Base-by-base conservation (phyloP, 2,797 vertebrate genomes). In the Myripristis jacobus region DNA sequence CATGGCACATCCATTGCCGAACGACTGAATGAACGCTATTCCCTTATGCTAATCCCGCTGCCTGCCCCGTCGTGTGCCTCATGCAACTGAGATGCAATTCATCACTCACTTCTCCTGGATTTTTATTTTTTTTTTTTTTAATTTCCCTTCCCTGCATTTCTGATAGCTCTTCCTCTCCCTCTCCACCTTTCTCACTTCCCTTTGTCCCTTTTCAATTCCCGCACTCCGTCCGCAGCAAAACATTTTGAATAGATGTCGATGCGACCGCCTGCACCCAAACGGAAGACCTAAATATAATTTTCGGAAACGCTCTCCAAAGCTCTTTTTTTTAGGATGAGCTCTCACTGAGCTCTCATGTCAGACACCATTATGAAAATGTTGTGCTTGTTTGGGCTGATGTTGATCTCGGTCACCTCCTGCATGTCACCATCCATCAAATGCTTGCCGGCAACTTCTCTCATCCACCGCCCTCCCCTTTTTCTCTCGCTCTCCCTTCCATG, bases 11-110 rank as follows among this genome's bases (percentile, higher is more conserved):
- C 70, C 55, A 54, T 70, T 76, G 73, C 64, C 52, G 59, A 81
- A 29, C 73, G 67, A 16, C 54, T 76, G 78, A 73, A 72, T 73
- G 66, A 71, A 79, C 66, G 75, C 73, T 79, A 82, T 76, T 69
- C 65, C 70, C 64, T 72, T 25, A 68, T 81, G 78, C 66, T 66
- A 75, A 72, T 77, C 61, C 52, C 47, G 24, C 63, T 41, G 62
- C 25, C 75, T 41, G 25, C 34, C 53, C 53, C 57, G 53, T 52
- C 53, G 8, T n/a, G 66, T 22, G 57, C 67, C 74, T 77, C 46
- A 8, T 80, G 75, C 70, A 41, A 68, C 47, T 67, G 41, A 68
- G 58, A 70, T 59, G 53, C 62, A 64, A 72, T 77, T 64, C 3
- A 1, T 79, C 61, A 72, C 51, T 82, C 43, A 27, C 48, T 70